phyloP scores from a whole-genome alignment of 2,797 vertebrate genomes.

The Forpus xanthops region DNA sequence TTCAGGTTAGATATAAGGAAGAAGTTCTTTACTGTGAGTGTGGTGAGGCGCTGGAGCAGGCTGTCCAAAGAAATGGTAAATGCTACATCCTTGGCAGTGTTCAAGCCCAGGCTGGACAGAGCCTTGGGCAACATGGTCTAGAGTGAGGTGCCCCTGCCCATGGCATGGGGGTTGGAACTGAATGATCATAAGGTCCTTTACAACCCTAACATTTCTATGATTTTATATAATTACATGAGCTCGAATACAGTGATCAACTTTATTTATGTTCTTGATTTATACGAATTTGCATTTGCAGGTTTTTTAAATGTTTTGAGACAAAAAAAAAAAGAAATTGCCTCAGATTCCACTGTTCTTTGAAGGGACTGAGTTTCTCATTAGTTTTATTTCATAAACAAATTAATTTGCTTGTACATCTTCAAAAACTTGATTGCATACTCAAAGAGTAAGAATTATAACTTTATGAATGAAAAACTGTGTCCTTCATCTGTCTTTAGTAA shows the following conservation, averaged over 20 bases:
- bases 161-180: not conserved
- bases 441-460: not conserved
- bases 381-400: conserved; percentile 37
- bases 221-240: not conserved
- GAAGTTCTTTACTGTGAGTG: not conserved
- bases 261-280: not conserved
- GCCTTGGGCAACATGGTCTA: not conserved
- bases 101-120: not conserved
- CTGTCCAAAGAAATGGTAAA: not conserved
- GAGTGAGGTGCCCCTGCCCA: not conserved
- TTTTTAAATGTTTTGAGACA: conserved; percentile 1
- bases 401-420: conserved; percentile 14
- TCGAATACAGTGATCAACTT: not conserved
- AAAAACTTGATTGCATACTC: not conserved
- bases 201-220: not conserved
- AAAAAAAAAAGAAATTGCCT: not conserved
- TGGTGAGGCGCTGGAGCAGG: not conserved
- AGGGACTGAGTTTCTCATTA: conserved; percentile 6
- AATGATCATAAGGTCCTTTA: not conserved
- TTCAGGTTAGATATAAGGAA: not conserved
- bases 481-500: not conserved
- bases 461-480: not conserved
- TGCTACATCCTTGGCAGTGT: not conserved
- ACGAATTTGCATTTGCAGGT: not conserved
- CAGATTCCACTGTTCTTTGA: conserved; percentile 41